A percentile compares a stretch with the other conserved stretches of the same genome.
Conservation (phyloP, 2,888 invertebrate genomes). For the Rhogogaster chlorosoma region DNA sequence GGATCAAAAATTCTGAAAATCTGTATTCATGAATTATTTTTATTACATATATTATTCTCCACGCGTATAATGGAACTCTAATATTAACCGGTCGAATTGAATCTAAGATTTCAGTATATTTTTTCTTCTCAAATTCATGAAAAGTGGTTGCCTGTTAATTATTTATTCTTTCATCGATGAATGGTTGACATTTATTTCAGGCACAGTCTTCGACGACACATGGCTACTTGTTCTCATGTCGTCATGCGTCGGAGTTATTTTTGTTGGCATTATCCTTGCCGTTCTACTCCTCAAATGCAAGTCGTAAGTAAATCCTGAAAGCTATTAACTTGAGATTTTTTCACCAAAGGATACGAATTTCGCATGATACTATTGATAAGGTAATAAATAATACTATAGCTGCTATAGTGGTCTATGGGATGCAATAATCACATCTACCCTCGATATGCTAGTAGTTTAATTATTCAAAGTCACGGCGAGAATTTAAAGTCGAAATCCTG, state of each 20-base stretch:
- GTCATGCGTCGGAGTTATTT: conserved; percentile 89
- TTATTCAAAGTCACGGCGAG: conserved; percentile 15
- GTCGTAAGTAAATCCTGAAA: conserved; percentile 83
- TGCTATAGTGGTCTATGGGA: neutral
- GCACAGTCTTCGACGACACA: conserved; percentile 85
- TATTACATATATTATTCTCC: neutral
- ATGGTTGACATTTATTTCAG: conserved; percentile 76
- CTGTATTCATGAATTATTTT: neutral
- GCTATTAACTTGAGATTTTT: neutral
- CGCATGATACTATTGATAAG: neutral
- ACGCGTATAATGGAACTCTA: neutral
- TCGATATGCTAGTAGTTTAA: neutral
- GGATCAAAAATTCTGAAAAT: neutral
- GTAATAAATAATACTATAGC: neutral
- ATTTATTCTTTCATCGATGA: conserved; percentile 63
- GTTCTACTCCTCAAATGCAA: conserved; percentile 90
- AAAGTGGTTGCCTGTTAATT: conserved; percentile 57
- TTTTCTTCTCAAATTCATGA: neutral
- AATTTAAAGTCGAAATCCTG: neutral
- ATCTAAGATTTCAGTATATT: neutral
- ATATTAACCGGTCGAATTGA: neutral
- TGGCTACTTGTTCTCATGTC: conserved; percentile 91
- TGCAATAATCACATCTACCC: neutral
- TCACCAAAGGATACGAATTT: neutral
- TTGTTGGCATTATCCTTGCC: conserved; percentile 88